Evolutionary conservation across 2,888 invertebrate genomes (phyloP).

Genomic region (Gnatocerus cornutus): DNA sequence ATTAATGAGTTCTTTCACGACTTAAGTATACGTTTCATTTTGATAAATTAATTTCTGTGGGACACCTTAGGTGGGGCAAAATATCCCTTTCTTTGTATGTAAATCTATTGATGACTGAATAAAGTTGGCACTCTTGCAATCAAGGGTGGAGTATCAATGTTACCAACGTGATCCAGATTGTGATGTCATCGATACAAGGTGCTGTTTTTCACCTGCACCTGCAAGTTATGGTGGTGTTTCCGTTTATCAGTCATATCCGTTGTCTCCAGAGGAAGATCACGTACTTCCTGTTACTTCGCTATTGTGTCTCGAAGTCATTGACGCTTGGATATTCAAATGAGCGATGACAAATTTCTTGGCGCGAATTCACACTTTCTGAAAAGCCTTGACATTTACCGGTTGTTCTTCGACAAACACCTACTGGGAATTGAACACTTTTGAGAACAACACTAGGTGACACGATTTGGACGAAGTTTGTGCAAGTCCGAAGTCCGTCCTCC

Average conservation of each 20-base stretch:
- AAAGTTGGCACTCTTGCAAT: conserved; percentile 10
- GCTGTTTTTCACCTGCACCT: conserved; percentile 5
- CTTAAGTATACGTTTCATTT: conserved; percentile 21
- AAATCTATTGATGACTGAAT: conserved; percentile 12
- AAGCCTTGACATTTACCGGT: conserved; percentile 10
- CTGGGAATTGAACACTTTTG: not conserved
- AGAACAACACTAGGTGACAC: too few species aligned
- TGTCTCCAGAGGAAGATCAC: conserved; percentile 47
- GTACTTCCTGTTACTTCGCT: conserved; percentile 43
- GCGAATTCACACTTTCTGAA: not conserved
- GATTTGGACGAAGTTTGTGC: too few species aligned
- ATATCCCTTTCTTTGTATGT: conserved; percentile 38
- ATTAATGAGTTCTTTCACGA: conserved; percentile 2
- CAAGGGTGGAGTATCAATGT: conserved; percentile 28
- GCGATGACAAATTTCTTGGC: not conserved
- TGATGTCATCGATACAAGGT: conserved; percentile 8
- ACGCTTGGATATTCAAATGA: conserved; percentile 33
- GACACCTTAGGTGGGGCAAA: conserved; percentile 25
- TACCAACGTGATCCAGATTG: conserved; percentile 13
- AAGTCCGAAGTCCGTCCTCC: too few species aligned
- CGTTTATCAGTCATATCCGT: conserved; percentile 39
- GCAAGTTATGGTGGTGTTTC: conserved; percentile 13
- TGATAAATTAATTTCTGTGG: conserved; percentile 22
- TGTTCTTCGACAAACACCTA: conserved; percentile 6
- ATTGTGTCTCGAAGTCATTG: conserved; percentile 47